A percentile compares a stretch with the other conserved stretches of the same genome.
These are phyloP conservation scores for Volucella inflata DNA, from an alignment of 2,888 invertebrate species.

Conservation along the genomic window DNA sequence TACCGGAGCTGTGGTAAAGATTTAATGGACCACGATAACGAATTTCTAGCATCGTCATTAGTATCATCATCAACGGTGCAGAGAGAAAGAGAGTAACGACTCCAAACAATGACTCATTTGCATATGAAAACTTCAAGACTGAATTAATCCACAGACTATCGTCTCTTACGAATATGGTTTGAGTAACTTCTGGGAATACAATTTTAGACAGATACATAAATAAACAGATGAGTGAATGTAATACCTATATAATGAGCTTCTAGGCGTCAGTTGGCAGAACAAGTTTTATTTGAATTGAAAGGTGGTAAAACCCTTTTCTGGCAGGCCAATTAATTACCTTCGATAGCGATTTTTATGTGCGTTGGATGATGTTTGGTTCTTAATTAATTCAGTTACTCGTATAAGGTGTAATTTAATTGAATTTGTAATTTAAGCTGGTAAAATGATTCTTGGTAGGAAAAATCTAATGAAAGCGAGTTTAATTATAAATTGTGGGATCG, in stretches of 20 bases:
- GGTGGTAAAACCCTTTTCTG: conserved; percentile 7
- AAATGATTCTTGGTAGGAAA: too few species aligned
- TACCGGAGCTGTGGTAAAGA: conserved; percentile 15
- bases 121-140: conserved; percentile 55
- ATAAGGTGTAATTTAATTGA: neutral
- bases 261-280: neutral
- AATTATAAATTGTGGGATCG: too few species aligned
- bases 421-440: neutral
- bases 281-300: neutral
- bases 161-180: conserved; percentile 8
- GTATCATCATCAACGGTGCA: conserved; percentile 50
- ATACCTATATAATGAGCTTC: conserved; percentile 24
- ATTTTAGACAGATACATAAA: neutral
- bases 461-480: too few species aligned
- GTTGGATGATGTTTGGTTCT: conserved; percentile 3
- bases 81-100: conserved; percentile 22
- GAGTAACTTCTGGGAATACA: conserved; percentile 3
- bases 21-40: conserved; percentile 64
- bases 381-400: neutral
- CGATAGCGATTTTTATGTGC: conserved; percentile 9
- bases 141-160: conserved; percentile 45
- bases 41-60: conserved; percentile 45
- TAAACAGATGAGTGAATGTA: neutral
- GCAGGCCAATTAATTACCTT: conserved; percentile 15
- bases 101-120: conserved; percentile 46